These are phyloP conservation scores for Neoaliturus tenellus DNA, from an alignment of 2,888 invertebrate species.

Conservation along the genomic window DNA sequence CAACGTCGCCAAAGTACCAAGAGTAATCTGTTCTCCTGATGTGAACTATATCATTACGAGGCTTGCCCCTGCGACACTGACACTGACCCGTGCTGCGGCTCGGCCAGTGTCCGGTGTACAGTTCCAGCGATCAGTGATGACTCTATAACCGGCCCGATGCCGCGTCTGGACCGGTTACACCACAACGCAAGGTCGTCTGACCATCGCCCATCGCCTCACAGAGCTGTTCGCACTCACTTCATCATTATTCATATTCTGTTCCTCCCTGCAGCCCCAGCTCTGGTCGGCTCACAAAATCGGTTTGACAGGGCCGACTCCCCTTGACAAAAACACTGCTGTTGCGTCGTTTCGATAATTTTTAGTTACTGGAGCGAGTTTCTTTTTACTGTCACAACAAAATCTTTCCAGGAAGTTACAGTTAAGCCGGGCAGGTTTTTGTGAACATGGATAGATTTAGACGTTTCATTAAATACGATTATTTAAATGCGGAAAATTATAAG, in stretches of 20 bases:
- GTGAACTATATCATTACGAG: too few relatives aligned
- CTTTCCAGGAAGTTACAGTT: not conserved
- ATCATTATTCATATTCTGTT: slow-evolving; percentile 17
- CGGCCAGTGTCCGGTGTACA: not conserved
- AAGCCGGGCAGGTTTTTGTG: not conserved
- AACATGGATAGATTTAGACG: not conserved
- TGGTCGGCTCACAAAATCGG: not conserved
- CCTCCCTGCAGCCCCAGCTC: not conserved
- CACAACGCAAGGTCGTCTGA: slow-evolving; percentile 8
- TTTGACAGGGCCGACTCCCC: not conserved
- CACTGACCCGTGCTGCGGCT: not conserved
- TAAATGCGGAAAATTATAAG: too few relatives aligned
- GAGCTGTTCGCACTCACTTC: slow-evolving; percentile 21
- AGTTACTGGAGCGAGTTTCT: slow-evolving; percentile 11
- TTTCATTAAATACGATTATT: too few relatives aligned
- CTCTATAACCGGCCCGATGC: slow-evolving; percentile 3
- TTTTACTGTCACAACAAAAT: slow-evolving; percentile 3
- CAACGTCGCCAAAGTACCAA: too few relatives aligned
- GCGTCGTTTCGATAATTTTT: not conserved
- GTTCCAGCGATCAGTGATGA: slow-evolving; percentile 7
- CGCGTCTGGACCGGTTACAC: slow-evolving; percentile 12
- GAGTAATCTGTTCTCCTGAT: too few relatives aligned
- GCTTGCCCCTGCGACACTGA: not conserved
- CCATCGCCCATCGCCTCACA: not conserved
- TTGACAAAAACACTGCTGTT: not conserved